Evolutionary conservation across 2,113 vertebrate species (phyloP).

Genomic region (Electrona antarctica): DNA sequence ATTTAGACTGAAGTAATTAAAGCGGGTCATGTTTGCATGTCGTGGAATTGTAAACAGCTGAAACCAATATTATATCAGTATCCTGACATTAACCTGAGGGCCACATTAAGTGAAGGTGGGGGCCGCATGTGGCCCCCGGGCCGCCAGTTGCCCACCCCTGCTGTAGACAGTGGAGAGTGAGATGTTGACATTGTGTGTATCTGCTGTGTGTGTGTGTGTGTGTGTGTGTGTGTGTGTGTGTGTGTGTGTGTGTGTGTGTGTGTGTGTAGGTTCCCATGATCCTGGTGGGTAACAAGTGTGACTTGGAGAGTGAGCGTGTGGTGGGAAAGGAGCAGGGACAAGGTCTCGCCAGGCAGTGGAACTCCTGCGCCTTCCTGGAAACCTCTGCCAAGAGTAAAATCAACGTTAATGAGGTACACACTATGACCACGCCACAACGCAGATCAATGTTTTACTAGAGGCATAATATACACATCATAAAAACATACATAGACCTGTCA

Average conservation of each 20-base stretch:
- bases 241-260: neutral
- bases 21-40: no score
- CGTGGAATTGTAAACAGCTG: no score
- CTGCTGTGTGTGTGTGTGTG: neutral
- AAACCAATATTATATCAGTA: no score
- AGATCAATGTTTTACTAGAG: no score
- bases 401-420: constrained; percentile 93
- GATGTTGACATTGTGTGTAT: neutral
- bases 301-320: constrained; percentile 97
- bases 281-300: constrained; percentile 97
- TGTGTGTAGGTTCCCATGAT: constrained; percentile 94
- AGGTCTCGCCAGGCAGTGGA: constrained; percentile 96
- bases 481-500: neutral
- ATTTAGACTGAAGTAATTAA: no score
- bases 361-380: constrained; percentile 97
- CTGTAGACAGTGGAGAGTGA: neutral
- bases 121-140: no score
- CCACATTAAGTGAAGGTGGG: no score
- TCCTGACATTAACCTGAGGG: no score
- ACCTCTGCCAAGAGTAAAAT: constrained; percentile 99
- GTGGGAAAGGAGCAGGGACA: constrained; percentile 97
- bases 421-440: neutral
- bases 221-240: neutral
- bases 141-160: no score
- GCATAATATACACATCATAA: no score